A percentile compares a stretch with the other conserved stretches of the same genome.
Evolutionary conservation across 2,888 invertebrate species (phyloP).

Genomic region (Microchrysa polita): DNA sequence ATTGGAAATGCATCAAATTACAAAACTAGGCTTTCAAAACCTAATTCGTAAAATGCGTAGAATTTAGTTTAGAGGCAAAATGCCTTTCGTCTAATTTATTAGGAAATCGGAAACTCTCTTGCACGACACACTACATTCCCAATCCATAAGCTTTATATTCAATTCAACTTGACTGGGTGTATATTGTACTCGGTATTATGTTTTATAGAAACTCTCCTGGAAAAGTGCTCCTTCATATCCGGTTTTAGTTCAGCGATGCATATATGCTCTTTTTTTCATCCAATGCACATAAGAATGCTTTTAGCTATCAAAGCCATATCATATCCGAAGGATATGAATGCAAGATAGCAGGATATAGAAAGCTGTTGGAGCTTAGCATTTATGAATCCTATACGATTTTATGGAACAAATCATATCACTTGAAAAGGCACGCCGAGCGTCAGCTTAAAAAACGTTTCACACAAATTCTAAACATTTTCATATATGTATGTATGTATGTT

Average conservation of each 20-base stretch:
- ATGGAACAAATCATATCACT: slow-evolving; percentile 41
- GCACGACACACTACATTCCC: too few species aligned
- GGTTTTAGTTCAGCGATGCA: slow-evolving; percentile 5
- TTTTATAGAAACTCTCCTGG: not conserved
- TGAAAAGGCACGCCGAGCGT: slow-evolving; percentile 10
- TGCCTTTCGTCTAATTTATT: too few species aligned
- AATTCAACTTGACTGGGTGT: too few species aligned
- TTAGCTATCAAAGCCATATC: not conserved
- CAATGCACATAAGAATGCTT: slow-evolving; percentile 12
- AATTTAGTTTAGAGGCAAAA: too few species aligned
- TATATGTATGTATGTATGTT: too few species aligned
- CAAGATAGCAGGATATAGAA: not conserved
- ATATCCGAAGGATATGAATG: not conserved
- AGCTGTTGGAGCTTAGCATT: slow-evolving; percentile 21
- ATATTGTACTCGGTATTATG: too few species aligned
- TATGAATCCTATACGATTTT: slow-evolving; percentile 20
- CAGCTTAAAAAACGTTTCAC: slow-evolving; percentile 1
- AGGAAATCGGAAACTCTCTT: too few species aligned
- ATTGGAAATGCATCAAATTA: too few species aligned
- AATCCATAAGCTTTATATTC: too few species aligned
- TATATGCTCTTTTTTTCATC: slow-evolving; percentile 19
- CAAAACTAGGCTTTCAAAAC: too few species aligned
- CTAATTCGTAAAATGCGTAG: too few species aligned
- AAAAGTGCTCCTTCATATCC: slow-evolving; percentile 18
- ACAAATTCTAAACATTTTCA: slow-evolving; percentile 39